These are phyloP conservation scores for Lycophotia porphyrea DNA, from an alignment of 2,888 invertebrate species.

Conservation along the genomic window DNA sequence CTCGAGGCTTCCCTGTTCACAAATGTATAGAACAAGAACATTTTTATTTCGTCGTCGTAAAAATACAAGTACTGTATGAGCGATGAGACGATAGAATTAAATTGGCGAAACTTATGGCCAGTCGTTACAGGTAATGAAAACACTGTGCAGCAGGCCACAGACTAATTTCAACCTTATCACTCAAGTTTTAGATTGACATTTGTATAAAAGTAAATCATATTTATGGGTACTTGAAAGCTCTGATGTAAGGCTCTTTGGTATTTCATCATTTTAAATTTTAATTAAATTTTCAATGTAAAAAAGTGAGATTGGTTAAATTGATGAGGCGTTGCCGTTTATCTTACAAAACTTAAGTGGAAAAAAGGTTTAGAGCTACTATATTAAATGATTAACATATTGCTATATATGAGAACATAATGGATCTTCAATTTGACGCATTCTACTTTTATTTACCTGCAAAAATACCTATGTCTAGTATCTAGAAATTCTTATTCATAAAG, in stretches of 20 bases:
- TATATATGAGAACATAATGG: background rate
- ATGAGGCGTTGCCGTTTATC: conserved; percentile 28
- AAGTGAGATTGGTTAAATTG: conserved; percentile 34
- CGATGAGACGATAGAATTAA: conserved; percentile 76
- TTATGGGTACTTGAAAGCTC: conserved; percentile 66
- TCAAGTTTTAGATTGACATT: conserved; percentile 53
- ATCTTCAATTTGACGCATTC: background rate
- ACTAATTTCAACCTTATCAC: conserved; percentile 62
- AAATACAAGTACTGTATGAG: conserved; percentile 72
- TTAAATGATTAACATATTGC: background rate
- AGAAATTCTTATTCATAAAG: background rate
- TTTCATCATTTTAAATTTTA: conserved; percentile 64
- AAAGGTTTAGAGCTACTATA: background rate
- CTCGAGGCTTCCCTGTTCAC: conserved; percentile 25
- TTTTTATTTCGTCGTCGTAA: conserved; percentile 71
- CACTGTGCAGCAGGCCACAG: conserved; percentile 53
- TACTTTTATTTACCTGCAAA: background rate
- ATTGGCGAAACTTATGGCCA: conserved; percentile 76
- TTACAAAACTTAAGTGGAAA: background rate
- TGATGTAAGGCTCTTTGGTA: conserved; percentile 61
- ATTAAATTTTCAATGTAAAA: conserved; percentile 57
- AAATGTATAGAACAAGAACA: conserved; percentile 32
- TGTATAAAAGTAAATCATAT: conserved; percentile 44
- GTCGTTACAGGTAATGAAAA: conserved; percentile 78
- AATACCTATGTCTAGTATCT: conserved; percentile 1